A percentile compares a stretch with the other conserved stretches of the same genome.
Conservation (phyloP, 2,888 invertebrate genomes). For the Patella caerulea region DNA sequence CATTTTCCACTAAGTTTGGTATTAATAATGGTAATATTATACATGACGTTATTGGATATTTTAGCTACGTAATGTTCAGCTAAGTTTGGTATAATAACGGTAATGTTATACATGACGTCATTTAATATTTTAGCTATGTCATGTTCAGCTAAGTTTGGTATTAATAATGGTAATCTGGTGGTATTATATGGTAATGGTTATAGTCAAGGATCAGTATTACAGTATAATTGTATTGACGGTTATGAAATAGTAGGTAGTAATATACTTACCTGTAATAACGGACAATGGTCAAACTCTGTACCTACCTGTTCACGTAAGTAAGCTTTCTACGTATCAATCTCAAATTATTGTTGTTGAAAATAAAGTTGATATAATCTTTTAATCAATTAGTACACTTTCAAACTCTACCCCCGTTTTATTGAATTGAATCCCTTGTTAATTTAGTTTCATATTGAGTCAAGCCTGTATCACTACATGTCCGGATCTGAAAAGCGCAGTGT, state of each 20-base stretch:
- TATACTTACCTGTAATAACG: conserved; percentile 42
- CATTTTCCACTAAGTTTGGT: conserved; percentile 19
- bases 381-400: too few species aligned
- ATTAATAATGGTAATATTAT: conserved; percentile 20
- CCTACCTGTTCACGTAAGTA: conserved; percentile 53
- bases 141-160: conserved; percentile 21
- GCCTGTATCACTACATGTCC: too few species aligned
- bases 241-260: conserved; percentile 48
- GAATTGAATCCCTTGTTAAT: too few species aligned
- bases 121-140: conserved; percentile 28
- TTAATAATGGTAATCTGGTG: conserved; percentile 20
- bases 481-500: too few species aligned
- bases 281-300: conserved; percentile 42
- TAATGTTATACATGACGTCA: neutral
- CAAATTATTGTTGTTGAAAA: too few species aligned
- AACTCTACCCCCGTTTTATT: too few species aligned
- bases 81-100: conserved; percentile 22
- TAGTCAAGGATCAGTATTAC: conserved; percentile 44
- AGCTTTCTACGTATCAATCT: neutral
- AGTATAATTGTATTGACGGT: conserved; percentile 42
- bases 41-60: conserved; percentile 13
- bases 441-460: too few species aligned
- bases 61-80: conserved; percentile 28
- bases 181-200: conserved; percentile 39
- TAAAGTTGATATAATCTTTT: too few species aligned